Evolutionary conservation across 2,113 vertebrate species (phyloP).

Genomic region (Xenus cinereus): DNA sequence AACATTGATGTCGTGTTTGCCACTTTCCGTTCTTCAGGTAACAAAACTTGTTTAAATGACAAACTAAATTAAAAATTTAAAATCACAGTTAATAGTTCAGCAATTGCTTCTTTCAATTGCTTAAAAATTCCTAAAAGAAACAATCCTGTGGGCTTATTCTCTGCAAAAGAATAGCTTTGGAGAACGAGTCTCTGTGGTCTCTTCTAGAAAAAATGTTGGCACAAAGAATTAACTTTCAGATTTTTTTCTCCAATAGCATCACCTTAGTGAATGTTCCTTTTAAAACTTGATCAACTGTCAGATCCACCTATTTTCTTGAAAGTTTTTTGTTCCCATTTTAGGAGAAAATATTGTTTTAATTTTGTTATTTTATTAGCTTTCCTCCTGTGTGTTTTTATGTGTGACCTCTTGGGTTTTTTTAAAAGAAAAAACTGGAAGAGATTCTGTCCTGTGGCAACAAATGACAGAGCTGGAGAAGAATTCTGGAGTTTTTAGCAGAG

Average conservation of each 20-base stretch:
- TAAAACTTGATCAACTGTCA: not conserved
- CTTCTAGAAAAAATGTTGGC: not conserved
- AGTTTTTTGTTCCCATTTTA: not conserved
- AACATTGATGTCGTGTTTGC: not conserved
- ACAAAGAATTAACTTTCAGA: not conserved
- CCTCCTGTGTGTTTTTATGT: not conserved
- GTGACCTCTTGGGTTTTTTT: not conserved
- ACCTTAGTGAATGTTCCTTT: not conserved
- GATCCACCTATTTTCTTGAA: not conserved
- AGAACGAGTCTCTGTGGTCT: not conserved
- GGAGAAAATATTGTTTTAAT: not conserved
- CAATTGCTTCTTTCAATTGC: not conserved
- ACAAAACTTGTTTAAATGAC: not conserved
- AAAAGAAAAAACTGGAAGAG: not conserved
- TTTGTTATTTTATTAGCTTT: not conserved
- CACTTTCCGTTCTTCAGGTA: not conserved
- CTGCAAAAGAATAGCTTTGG: not conserved
- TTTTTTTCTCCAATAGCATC: not conserved
- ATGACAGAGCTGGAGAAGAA: not conserved
- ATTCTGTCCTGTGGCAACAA: not conserved
- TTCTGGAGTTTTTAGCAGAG: not conserved
- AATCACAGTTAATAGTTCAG: not conserved
- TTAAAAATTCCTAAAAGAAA: not conserved
- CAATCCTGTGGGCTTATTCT: not conserved
- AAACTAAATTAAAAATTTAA: not conserved